Percentiles rank a stretch among this genome's conserved stretches.
Evolutionary conservation across 2,797 vertebrate genomes (phyloP).

Genomic region (Enteromius treurensis): DNA sequence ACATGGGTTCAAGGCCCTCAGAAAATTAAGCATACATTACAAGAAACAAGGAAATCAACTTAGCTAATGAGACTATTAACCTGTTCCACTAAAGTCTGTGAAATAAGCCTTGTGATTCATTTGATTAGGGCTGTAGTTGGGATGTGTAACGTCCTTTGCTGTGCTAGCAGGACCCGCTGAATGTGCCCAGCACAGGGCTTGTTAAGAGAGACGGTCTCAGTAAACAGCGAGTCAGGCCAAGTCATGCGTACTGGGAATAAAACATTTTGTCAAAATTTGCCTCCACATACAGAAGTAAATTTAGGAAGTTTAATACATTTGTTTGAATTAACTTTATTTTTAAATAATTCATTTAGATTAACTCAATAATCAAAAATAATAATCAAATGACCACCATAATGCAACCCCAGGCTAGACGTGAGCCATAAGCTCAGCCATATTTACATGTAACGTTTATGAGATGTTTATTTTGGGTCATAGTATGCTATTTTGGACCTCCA

Average conservation of each 20-base stretch:
- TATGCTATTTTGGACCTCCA: conserved; percentile 42
- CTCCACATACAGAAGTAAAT: not conserved
- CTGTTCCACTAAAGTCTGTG: conserved; percentile 18
- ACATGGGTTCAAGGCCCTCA: not conserved
- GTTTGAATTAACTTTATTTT: not conserved
- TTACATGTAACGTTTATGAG: conserved; percentile 28
- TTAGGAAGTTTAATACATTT: not conserved
- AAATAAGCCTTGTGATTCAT: conserved; percentile 35
- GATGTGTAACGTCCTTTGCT: not conserved
- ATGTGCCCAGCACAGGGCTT: conserved; percentile 2
- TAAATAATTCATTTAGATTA: not conserved
- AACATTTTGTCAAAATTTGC: too few relatives aligned
- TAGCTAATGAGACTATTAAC: conserved; percentile 39
- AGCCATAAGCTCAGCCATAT: conserved; percentile 17
- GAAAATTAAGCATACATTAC: not conserved
- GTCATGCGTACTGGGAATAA: conserved; percentile 34
- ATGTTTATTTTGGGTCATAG: conserved; percentile 30
- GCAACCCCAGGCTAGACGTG: not conserved
- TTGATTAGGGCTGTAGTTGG: conserved; percentile 42
- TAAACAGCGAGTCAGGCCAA: conserved; percentile 25
- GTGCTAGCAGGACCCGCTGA: conserved; percentile 33
- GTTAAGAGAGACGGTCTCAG: not conserved
- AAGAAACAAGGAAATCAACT: conserved; percentile 1
- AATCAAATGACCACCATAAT: not conserved
- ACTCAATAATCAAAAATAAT: not conserved